Evolutionary conservation across 2,797 vertebrate species (phyloP), one percentile per base, ranked within the genome.

Genomic region (Catharus ustulatus): DNA sequence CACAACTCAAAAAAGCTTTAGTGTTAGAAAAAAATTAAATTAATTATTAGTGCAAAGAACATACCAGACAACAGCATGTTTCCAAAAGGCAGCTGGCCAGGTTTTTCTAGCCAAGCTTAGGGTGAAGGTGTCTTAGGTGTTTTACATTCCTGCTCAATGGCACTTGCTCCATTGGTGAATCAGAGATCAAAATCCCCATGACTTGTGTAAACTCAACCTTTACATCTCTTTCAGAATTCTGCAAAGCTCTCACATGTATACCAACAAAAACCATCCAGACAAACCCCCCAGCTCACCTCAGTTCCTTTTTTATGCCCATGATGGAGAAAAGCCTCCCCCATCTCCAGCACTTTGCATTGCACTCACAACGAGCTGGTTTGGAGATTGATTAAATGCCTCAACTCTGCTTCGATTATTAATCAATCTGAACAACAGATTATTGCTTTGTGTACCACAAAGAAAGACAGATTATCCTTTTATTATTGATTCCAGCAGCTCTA

Each of bases 391-490:
- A 92, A 40, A 40, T 40, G 40, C 40, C 40, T 40, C 40, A 40
- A 40, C 40, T 15, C 40, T 40, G 40, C 40, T 40, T 40, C 40
- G 40, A 40, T 40, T 40, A 40, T 40, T 97, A 96, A 96, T 97
- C 96, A 92, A 95, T 96, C 77, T 79, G 87, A 96, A 89, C 54
- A 96, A 87, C 54, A 90, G 95, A 95, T 97, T 95, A 97, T 95
- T 97, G 88, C 90, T 96, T 87, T 90, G 80, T 94, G 51, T 73
- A 81, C 90, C 72, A 96, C 85, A 96, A 93, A 95, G 96, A 96
- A 94, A 96, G 89, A 96, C 78, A 95, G 75, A 95, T 95, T 59
- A 94, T 93, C 72, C 80, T 97, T 96, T 95, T 97, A 96, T 97
- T 96, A 97, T 97, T 89, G 96, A 97, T 97, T 74, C 40, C 68